Percentiles rank a stretch among this genome's conserved stretches.
These are phyloP conservation scores for Chaetura pelagica DNA, from an alignment of 2,113 vertebrate genomes.

Conservation along the genomic window DNA sequence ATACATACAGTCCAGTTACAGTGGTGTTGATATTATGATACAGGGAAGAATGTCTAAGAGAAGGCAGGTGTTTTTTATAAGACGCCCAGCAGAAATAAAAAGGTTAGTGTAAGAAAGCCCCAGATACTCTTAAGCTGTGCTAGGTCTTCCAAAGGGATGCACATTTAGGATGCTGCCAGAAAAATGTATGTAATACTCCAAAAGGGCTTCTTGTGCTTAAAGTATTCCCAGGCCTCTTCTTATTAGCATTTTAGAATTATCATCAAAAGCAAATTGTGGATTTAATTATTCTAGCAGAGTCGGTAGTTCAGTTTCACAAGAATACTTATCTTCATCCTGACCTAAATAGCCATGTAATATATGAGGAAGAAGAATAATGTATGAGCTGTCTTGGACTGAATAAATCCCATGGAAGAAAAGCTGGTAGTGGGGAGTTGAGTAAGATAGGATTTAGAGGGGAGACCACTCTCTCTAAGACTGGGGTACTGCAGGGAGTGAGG, in stretches of 20 bases:
- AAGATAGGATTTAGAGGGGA: neutral
- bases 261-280: neutral
- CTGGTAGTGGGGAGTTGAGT: rapidly evolving
- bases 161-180: neutral
- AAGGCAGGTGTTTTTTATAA: neutral
- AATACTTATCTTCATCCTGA: neutral
- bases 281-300: neutral
- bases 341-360: neutral
- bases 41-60: neutral
- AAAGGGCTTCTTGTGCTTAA: neutral
- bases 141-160: neutral
- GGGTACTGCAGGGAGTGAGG: neutral
- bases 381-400: neutral
- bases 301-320: neutral
- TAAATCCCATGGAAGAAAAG: neutral
- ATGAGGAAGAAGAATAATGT: neutral
- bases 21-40: neutral
- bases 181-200: neutral
- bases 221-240: neutral
- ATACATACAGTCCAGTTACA: neutral
- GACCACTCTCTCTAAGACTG: no score
- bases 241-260: neutral
- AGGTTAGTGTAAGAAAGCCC: neutral
- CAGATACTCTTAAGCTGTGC: neutral
- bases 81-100: neutral